These are phyloP conservation scores for Cyprinodon variegatus DNA, from an alignment of 2,113 vertebrate species.

Conservation along the genomic window DNA sequence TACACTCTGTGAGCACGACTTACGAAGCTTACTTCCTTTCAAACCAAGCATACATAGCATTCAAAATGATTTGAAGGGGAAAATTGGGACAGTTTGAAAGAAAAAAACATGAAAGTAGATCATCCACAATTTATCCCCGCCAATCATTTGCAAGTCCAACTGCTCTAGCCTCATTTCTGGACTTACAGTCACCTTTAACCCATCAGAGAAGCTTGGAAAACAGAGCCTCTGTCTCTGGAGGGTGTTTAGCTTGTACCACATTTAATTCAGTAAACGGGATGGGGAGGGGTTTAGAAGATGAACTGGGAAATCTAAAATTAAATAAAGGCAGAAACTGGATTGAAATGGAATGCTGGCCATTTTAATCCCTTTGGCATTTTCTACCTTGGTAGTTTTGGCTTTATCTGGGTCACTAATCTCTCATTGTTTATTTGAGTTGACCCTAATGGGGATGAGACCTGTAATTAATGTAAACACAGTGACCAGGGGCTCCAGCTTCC, in stretches of 20 bases:
- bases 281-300: constrained; percentile 7
- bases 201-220: constrained; percentile 44
- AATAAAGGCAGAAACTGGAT: constrained; percentile 5
- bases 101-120: constrained; percentile 16
- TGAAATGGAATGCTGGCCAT: neutral
- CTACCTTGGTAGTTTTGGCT: neutral
- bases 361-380: neutral
- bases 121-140: constrained; percentile 49
- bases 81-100: constrained; percentile 22
- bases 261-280: constrained; percentile 35
- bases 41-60: constrained; percentile 16
- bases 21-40: constrained; percentile 16
- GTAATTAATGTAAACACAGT: neutral
- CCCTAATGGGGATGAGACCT: neutral
- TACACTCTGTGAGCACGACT: constrained; percentile 20
- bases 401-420: neutral
- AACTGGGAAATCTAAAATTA: constrained; percentile 9
- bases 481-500: neutral
- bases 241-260: constrained; percentile 23
- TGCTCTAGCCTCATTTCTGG: constrained; percentile 63
- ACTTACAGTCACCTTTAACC: constrained; percentile 34
- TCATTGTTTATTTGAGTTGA: neutral
- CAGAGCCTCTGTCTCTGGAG: constrained; percentile 30
- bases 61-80: constrained; percentile 10
- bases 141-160: constrained; percentile 66